These are phyloP conservation scores for Drosophila takahashii DNA, from an alignment of 1,140 invertebrate genomes.

Conservation along the genomic window DNA sequence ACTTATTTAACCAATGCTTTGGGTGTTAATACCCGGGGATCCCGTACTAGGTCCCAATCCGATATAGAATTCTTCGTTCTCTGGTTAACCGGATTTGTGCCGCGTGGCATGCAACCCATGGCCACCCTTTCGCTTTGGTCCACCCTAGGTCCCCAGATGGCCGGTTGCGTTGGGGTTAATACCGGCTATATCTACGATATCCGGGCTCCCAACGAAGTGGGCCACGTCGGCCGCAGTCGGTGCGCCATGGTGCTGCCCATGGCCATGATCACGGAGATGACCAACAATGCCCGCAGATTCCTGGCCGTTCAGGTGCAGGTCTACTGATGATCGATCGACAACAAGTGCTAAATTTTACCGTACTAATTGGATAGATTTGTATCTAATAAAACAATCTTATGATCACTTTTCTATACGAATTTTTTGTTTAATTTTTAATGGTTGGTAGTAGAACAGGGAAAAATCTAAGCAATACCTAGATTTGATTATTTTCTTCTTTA, in stretches of 20 bases:
- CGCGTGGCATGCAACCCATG: constrained; percentile 14
- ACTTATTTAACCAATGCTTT: constrained; percentile 14
- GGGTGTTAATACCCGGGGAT: neutral
- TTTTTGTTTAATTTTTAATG: neutral
- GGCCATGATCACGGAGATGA: constrained; percentile 30
- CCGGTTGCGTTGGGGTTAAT: constrained; percentile 26
- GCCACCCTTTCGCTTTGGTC: constrained; percentile 61
- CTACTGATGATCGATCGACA: constrained; percentile 13
- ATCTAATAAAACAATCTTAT: neutral
- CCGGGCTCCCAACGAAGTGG: constrained; percentile 18
- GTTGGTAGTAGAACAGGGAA: neutral
- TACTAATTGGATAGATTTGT: neutral
- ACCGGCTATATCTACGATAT: constrained; percentile 61
- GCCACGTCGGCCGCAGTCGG: constrained; percentile 36
- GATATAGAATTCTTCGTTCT: constrained; percentile 47
- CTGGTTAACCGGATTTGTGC: constrained; percentile 58
- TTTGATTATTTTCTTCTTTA: too few species aligned
- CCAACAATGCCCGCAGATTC: constrained; percentile 40
- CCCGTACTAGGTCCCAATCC: too few species aligned
- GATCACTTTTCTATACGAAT: neutral
- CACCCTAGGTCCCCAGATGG: constrained; percentile 5
- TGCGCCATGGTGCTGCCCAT: constrained; percentile 41
- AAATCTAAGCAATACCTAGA: too few species aligned
- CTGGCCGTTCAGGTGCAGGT: constrained; percentile 59
- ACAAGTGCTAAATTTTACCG: constrained; percentile 6